Percentiles rank a stretch among this genome's conserved stretches.
These are phyloP conservation scores for Erythrolamprus reginae DNA, from an alignment of 2,113 vertebrate species.

Conservation along the genomic window DNA sequence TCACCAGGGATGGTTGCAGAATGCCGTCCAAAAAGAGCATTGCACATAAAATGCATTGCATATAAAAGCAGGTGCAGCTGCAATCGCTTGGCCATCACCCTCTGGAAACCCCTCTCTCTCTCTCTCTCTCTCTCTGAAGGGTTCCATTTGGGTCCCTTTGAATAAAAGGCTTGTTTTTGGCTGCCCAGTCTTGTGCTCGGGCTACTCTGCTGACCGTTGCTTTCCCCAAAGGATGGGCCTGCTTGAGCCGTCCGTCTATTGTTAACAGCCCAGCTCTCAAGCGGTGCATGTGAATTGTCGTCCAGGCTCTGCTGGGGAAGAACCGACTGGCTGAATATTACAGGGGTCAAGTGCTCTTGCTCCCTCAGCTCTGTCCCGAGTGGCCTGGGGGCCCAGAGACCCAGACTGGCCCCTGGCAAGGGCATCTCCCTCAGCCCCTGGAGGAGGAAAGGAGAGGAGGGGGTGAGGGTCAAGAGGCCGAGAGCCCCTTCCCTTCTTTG, in stretches of 20 bases:
- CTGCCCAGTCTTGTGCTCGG: not conserved
- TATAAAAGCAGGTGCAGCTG: not conserved
- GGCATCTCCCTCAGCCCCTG: not conserved
- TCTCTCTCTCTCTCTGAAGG: not conserved
- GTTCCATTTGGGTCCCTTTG: not conserved
- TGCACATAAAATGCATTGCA: not conserved
- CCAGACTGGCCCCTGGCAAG: not conserved
- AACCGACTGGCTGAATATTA: not conserved
- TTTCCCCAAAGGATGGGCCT: not conserved
- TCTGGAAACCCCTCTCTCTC: not conserved
- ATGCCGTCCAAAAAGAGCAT: not conserved
- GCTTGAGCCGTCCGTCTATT: not conserved
- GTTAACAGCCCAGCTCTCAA: not conserved
- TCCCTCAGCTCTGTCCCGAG: not conserved
- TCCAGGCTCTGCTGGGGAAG: not conserved
- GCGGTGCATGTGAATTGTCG: not conserved
- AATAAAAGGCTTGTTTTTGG: not conserved
- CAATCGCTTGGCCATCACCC: not conserved
- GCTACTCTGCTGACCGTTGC: not conserved
- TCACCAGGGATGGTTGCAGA: not conserved
- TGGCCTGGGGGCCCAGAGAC: not conserved
- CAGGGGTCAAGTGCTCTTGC: not conserved
- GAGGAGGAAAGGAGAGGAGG: not conserved
- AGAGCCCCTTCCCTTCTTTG: not conserved
- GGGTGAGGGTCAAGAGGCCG: too few relatives aligned